Conservation (phyloP, 1,140 invertebrate genomes). For the Samia ricini region DNA sequence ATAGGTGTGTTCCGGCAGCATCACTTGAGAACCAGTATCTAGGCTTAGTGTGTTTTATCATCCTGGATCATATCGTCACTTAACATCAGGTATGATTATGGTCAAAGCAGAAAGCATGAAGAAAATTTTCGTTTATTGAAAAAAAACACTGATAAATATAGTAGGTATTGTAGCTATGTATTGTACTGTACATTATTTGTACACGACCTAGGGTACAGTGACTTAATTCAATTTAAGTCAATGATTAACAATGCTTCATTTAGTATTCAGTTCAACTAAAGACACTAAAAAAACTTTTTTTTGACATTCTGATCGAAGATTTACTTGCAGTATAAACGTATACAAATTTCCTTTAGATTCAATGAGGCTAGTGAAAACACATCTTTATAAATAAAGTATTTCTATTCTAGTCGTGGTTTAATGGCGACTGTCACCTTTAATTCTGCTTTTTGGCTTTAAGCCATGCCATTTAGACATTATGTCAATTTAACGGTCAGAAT, state of each 20-base stretch:
- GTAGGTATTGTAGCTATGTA: too few species aligned
- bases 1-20: too few species aligned
- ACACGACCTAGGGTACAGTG: not conserved
- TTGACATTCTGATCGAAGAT: not conserved
- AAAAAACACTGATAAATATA: too few species aligned
- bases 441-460: conserved; percentile 29
- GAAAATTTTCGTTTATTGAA: too few species aligned
- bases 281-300: not conserved
- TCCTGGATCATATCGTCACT: too few species aligned
- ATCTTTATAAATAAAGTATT: conserved; percentile 23
- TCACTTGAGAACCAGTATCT: too few species aligned
- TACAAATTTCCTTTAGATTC: not conserved
- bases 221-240: not conserved
- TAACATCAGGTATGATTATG: too few species aligned
- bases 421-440: conserved; percentile 28
- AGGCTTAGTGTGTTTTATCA: too few species aligned
- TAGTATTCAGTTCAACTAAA: not conserved
- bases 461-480: conserved; percentile 37
- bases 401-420: conserved; percentile 19
- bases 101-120: too few species aligned
- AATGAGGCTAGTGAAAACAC: conserved; percentile 1
- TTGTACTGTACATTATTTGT: not conserved
- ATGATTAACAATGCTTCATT: not conserved
- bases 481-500: conserved; percentile 25
- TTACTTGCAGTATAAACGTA: not conserved